These are phyloP conservation scores for Andrena camellia DNA, from an alignment of 2,888 invertebrate species.

Conservation along the genomic window DNA sequence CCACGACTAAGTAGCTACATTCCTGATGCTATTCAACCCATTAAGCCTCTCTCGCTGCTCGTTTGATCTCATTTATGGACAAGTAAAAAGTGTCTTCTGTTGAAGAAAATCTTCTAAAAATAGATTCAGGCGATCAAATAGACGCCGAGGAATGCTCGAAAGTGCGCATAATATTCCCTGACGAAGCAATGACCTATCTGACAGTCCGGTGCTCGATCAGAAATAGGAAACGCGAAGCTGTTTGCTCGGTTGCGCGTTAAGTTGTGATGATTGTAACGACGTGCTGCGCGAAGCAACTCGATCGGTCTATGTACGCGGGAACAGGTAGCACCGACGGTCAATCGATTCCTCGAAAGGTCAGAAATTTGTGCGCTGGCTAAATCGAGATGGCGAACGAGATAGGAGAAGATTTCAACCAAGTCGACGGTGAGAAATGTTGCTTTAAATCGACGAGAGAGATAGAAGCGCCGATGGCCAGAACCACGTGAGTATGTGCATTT, in stretches of 20 bases:
- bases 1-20: slow-evolving; percentile 28
- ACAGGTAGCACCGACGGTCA: background rate
- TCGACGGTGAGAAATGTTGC: background rate
- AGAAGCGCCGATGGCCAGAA: background rate
- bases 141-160: too few relatives aligned
- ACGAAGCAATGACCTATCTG: slow-evolving; percentile 26
- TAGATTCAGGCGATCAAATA: background rate
- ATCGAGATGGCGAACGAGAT: background rate
- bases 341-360: slow-evolving; percentile 28
- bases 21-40: slow-evolving; percentile 23
- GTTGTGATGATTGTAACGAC: slow-evolving; percentile 25
- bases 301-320: background rate
- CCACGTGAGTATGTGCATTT: background rate
- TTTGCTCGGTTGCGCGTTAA: slow-evolving; percentile 22
- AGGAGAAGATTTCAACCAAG: background rate
- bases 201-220: background rate
- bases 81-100: background rate
- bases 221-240: background rate
- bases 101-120: background rate
- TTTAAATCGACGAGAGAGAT: background rate
- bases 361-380: background rate
- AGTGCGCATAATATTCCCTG: too few relatives aligned
- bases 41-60: background rate
- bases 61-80: background rate
- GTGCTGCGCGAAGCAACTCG: slow-evolving; percentile 13